These are phyloP conservation scores for Linnaemya vulpina DNA, from an alignment of 2,888 invertebrate species.

Conservation along the genomic window DNA sequence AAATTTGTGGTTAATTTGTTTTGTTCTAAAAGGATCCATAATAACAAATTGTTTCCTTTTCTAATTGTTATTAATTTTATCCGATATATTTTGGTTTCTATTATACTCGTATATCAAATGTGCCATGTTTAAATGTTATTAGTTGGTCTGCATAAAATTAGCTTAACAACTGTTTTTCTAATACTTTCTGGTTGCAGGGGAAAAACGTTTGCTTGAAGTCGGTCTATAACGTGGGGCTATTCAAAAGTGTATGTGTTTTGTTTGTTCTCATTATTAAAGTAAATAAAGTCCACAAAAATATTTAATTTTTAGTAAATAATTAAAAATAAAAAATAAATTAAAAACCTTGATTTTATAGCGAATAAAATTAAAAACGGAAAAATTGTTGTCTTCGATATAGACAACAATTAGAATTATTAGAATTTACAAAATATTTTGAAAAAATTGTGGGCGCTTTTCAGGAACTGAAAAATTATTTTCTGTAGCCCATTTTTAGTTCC, in stretches of 20 bases:
- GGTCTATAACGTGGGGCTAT: neutral
- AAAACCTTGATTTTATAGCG: too few relatives aligned
- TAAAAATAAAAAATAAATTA: too few relatives aligned
- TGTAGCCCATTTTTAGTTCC: too few relatives aligned
- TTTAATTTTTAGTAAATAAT: too few relatives aligned
- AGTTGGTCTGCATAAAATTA: constrained; percentile 50
- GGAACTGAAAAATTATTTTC: too few relatives aligned
- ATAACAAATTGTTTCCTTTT: constrained; percentile 49
- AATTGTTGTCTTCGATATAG: too few relatives aligned
- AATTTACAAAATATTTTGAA: too few relatives aligned
- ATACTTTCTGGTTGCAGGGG: constrained; percentile 28
- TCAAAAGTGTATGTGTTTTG: neutral
- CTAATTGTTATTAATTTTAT: constrained; percentile 32
- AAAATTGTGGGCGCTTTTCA: too few relatives aligned
- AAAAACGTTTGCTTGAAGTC: constrained; percentile 40
- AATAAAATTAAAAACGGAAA: too few relatives aligned
- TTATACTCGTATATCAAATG: neutral
- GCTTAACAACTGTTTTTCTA: constrained; percentile 60
- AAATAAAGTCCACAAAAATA: too few relatives aligned
- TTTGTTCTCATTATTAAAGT: too few relatives aligned
- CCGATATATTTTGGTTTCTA: neutral
- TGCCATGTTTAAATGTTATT: constrained; percentile 65
- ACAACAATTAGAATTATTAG: too few relatives aligned
- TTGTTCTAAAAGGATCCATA: constrained; percentile 30
- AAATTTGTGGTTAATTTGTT: constrained; percentile 10